A percentile compares a stretch with the other conserved stretches of the same genome.
These are phyloP conservation scores for Chinchilla lanigera DNA, from an alignment of 2,113 vertebrate genomes.

Conservation along the genomic window DNA sequence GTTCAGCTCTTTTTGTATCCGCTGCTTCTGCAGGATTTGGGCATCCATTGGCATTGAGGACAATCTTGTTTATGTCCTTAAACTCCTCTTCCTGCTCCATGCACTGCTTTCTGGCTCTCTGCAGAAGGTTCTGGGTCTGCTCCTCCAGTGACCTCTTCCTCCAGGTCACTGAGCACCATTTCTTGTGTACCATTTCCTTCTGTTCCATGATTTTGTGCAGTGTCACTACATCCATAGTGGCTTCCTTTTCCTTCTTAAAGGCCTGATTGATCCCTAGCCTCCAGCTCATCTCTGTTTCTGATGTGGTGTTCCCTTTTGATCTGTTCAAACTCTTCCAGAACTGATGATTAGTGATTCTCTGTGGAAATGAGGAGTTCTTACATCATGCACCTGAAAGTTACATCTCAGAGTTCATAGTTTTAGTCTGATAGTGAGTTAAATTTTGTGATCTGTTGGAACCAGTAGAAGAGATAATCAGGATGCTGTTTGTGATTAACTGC, in stretches of 20 bases:
- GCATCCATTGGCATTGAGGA: constrained; percentile 90
- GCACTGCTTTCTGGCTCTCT: constrained; percentile 85
- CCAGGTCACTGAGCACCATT: constrained; percentile 87
- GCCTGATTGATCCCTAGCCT: constrained; percentile 81
- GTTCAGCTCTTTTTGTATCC: constrained; percentile 86
- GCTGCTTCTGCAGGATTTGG: constrained; percentile 92
- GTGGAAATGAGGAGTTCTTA: constrained; percentile 88
- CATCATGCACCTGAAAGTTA: constrained; percentile 86
- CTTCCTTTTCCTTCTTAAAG: constrained; percentile 83
- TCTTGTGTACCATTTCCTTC: constrained; percentile 83
- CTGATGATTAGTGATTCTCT: constrained; percentile 87
- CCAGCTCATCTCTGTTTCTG: constrained; percentile 83
- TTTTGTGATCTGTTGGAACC: not conserved
- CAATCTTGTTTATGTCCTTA: constrained; percentile 89
- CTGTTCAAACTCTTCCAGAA: constrained; percentile 84
- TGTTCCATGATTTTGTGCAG: constrained; percentile 87
- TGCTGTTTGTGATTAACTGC: not conserved
- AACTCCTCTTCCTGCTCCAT: constrained; percentile 94
- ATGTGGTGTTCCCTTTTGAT: constrained; percentile 84
- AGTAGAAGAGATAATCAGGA: not conserved
- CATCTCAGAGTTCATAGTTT: not conserved
- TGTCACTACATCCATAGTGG: constrained; percentile 81
- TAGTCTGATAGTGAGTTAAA: not conserved
- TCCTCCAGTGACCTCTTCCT: constrained; percentile 87
- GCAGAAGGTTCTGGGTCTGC: constrained; percentile 85